A percentile compares a stretch with the other conserved stretches of the same genome.
Evolutionary conservation across 2,797 vertebrate species (phyloP).

Genomic region (Nyctalus aviator): DNA sequence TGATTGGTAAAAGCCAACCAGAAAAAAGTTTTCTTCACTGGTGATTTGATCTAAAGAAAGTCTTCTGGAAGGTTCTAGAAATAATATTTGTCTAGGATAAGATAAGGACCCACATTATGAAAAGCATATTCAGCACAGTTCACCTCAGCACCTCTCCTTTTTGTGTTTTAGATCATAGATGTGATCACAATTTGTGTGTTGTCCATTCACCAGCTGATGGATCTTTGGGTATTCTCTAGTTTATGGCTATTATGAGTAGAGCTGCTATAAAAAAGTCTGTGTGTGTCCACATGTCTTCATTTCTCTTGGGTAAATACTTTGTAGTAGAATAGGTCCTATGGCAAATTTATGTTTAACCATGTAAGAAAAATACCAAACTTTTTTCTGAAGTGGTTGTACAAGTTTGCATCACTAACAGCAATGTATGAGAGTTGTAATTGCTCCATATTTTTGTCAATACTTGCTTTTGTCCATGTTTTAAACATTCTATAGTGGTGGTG

Average conservation of each 20-base stretch:
- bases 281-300: neutral
- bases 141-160: neutral
- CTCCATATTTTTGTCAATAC: neutral
- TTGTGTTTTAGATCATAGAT: neutral
- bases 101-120: neutral
- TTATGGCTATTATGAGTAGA: neutral
- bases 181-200: neutral
- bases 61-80: neutral
- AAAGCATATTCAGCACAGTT: neutral
- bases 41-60: neutral
- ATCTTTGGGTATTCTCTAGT: neutral
- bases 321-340: neutral
- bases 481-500: neutral
- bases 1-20: neutral
- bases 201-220: neutral
- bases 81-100: neutral
- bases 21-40: conserved; percentile 19
- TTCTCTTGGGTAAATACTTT: neutral
- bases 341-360: neutral
- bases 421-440: neutral
- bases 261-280: neutral
- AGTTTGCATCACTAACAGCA: neutral
- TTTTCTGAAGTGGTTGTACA: neutral
- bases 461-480: neutral
- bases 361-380: neutral